Evolutionary conservation across 2,888 invertebrate genomes (phyloP).

Genomic region (Diplazon laetatorius): DNA sequence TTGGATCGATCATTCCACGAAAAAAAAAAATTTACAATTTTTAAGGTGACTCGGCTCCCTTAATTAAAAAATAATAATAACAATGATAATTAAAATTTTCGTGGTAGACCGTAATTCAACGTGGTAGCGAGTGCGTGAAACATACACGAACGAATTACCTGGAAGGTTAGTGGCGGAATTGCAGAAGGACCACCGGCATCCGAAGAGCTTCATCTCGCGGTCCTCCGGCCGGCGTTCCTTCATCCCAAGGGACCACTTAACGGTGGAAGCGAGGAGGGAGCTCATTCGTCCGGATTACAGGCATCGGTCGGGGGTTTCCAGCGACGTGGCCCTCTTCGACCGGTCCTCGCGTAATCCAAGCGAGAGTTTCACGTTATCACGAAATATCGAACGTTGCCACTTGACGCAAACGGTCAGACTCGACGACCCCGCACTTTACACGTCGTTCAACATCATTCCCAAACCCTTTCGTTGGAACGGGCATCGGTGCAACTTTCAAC

Average conservation of each 20-base stretch:
- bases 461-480: too few relatives aligned
- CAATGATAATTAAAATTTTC: not conserved
- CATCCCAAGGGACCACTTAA: conserved; percentile 84
- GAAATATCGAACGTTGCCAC: conserved; percentile 17
- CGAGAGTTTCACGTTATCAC: conserved; percentile 45
- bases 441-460: too few relatives aligned
- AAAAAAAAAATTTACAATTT: too few relatives aligned
- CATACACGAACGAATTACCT: conserved; percentile 63
- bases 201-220: conserved; percentile 84
- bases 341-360: conserved; percentile 46
- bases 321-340: not conserved
- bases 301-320: conserved; percentile 28
- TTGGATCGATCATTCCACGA: too few relatives aligned
- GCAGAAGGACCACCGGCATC: conserved; percentile 84
- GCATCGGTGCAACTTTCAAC: too few relatives aligned
- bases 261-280: conserved; percentile 72
- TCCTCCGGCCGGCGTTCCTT: conserved; percentile 82
- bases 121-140: not conserved
- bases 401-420: conserved; percentile 8
- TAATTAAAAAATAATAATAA: too few relatives aligned
- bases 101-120: not conserved
- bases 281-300: conserved; percentile 65
- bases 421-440: conserved; percentile 20
- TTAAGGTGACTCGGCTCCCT: too few relatives aligned
- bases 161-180: conserved; percentile 82